Evolutionary conservation across 2,888 invertebrate species (phyloP).

Genomic region (Ceraclea dissimilis): DNA sequence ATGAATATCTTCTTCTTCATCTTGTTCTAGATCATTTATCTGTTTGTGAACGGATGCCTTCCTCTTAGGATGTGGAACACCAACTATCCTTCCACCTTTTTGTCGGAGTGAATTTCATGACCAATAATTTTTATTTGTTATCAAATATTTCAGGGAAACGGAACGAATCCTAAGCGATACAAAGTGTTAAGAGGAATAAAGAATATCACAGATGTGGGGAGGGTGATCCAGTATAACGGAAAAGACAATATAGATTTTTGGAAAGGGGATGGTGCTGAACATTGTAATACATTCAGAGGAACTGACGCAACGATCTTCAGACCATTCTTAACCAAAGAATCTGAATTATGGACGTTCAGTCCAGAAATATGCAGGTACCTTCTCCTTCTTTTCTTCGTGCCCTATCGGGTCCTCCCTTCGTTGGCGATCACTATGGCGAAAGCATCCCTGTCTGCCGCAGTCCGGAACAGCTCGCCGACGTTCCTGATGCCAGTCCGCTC

Average conservation of each 20-base stretch:
- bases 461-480: too few relatives aligned
- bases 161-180: constrained; percentile 32
- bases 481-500: too few relatives aligned
- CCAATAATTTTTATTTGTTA: not conserved
- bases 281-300: constrained; percentile 68
- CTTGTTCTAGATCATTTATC: too few relatives aligned
- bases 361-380: constrained; percentile 74
- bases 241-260: constrained; percentile 54
- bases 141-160: not conserved
- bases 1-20: too few relatives aligned
- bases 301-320: constrained; percentile 86
- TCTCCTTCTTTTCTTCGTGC: too few relatives aligned
- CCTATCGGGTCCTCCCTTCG: too few relatives aligned
- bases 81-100: too few relatives aligned
- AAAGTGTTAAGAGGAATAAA: constrained; percentile 70
- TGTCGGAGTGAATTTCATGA: too few relatives aligned
- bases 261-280: constrained; percentile 52
- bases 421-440: too few relatives aligned
- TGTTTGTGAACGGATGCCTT: too few relatives aligned
- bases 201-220: constrained; percentile 65
- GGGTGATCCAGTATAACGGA: constrained; percentile 62
- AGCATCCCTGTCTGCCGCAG: too few relatives aligned
- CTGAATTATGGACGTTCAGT: constrained; percentile 63
- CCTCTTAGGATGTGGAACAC: too few relatives aligned
- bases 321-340: constrained; percentile 59